Evolutionary conservation across 2,888 invertebrate species (phyloP).

Genomic region (Siphlonurus alternatus): DNA sequence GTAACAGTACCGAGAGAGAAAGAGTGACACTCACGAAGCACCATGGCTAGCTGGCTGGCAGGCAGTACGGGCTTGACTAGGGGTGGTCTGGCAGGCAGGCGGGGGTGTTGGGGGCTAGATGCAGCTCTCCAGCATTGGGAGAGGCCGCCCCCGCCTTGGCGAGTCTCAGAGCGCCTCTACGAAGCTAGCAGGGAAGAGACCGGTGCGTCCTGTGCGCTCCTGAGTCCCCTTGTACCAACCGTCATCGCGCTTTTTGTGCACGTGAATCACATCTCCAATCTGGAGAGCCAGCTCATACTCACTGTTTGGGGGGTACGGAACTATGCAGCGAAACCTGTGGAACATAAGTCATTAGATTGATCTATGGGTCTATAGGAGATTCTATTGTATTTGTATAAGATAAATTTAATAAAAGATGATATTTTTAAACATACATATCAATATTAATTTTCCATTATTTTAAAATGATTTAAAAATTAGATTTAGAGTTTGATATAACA

Average conservation of each 20-base stretch:
- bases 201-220: constrained; percentile 76
- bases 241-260: constrained; percentile 81
- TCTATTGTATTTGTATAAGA: not conserved
- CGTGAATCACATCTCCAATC: constrained; percentile 79
- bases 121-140: not conserved
- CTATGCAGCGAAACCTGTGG: constrained; percentile 73
- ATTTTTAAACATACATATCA: too few relatives aligned
- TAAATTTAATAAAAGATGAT: too few relatives aligned
- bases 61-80: not conserved
- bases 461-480: too few relatives aligned
- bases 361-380: not conserved
- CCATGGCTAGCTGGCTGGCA: too few relatives aligned
- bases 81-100: not conserved
- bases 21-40: too few relatives aligned
- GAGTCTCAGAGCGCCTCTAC: constrained; percentile 49
- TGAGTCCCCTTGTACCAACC: constrained; percentile 93
- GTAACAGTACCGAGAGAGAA: too few relatives aligned
- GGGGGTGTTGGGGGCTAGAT: not conserved
- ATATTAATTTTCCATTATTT: too few relatives aligned
- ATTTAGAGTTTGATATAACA: too few relatives aligned
- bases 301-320: constrained; percentile 87
- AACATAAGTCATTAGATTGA: not conserved
- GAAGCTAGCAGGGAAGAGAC: constrained; percentile 90
- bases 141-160: not conserved
- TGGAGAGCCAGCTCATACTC: constrained; percentile 82